Conservation (phyloP, 2,113 vertebrate genomes). For the Gasterosteus nipponicus region DNA sequence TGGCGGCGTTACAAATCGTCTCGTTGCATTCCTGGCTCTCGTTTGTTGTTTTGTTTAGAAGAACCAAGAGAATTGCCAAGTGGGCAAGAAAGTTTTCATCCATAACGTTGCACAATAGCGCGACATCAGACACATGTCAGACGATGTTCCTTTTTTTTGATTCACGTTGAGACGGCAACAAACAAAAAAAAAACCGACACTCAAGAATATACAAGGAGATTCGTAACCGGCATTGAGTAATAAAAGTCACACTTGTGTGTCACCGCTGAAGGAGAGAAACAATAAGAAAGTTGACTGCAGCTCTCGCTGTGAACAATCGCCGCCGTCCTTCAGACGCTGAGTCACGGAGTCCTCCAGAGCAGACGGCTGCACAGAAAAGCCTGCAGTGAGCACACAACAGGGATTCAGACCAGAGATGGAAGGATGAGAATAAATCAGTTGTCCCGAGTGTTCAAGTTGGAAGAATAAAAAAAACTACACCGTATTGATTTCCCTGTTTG, state of each 20-base stretch:
- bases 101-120: not conserved
- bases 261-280: conserved; percentile 13
- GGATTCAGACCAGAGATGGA: conserved; percentile 6
- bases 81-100: too few relatives aligned
- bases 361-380: conserved; percentile 31
- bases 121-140: not conserved
- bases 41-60: too few relatives aligned
- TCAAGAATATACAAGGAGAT: not conserved
- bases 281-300: conserved; percentile 22
- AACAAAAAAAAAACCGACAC: not conserved
- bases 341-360: conserved; percentile 37
- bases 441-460: not conserved
- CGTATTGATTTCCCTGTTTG: not conserved
- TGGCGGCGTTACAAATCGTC: too few relatives aligned
- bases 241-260: conserved; percentile 26
- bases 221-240: not conserved
- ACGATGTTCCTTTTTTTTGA: not conserved
- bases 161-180: not conserved
- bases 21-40: too few relatives aligned
- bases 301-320: conserved; percentile 27
- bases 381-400: conserved; percentile 13
- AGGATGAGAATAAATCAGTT: conserved; percentile 1
- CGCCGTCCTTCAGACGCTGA: conserved; percentile 30
- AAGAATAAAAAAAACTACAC: not conserved
- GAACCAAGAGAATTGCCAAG: too few relatives aligned